Conservation (phyloP, 2,888 invertebrate genomes). For the Euproctis similis region DNA sequence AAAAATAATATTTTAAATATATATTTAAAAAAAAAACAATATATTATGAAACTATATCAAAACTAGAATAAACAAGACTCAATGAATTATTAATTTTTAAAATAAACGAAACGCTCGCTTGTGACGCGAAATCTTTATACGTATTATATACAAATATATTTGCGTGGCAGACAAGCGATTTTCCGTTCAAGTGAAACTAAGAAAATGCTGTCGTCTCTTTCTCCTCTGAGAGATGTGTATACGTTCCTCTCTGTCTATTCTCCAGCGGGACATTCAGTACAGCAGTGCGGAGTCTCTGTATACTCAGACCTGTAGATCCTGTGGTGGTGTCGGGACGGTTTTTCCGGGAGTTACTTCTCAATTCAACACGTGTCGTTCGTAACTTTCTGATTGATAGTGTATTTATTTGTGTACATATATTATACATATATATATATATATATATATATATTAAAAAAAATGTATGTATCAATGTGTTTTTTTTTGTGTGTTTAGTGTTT, state of each 20-base stretch:
- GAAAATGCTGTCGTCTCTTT: slow-evolving; percentile 31
- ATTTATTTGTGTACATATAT: slow-evolving; percentile 22
- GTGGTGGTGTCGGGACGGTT: slow-evolving; percentile 49
- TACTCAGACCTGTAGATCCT: slow-evolving; percentile 66
- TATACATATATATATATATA: slow-evolving; percentile 8
- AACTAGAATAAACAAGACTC: slow-evolving; percentile 20
- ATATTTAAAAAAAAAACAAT: slow-evolving; percentile 8
- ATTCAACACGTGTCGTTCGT: slow-evolving; percentile 16
- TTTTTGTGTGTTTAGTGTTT: slow-evolving; percentile 32
- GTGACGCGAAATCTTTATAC: slow-evolving; percentile 19
- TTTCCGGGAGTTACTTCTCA: slow-evolving; percentile 23
- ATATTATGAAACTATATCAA: slow-evolving; percentile 10
- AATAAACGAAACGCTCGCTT: slow-evolving; percentile 19
- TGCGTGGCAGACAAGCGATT: too few species aligned
- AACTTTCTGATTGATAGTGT: slow-evolving; percentile 24
- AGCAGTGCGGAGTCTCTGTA: slow-evolving; percentile 45
- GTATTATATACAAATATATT: too few species aligned
- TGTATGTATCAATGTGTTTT: slow-evolving; percentile 24
- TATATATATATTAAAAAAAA: too few species aligned
- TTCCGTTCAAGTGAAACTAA: slow-evolving; percentile 31
- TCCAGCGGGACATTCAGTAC: slow-evolving; percentile 56
- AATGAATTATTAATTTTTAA: slow-evolving; percentile 29
- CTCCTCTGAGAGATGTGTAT: slow-evolving; percentile 12
- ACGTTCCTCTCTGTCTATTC: slow-evolving; percentile 26
- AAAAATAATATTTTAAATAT: too few species aligned